Percentiles rank a stretch among this genome's conserved stretches.
Conservation (phyloP, 1,140 invertebrate species). For the Liolophura sinensis region DNA sequence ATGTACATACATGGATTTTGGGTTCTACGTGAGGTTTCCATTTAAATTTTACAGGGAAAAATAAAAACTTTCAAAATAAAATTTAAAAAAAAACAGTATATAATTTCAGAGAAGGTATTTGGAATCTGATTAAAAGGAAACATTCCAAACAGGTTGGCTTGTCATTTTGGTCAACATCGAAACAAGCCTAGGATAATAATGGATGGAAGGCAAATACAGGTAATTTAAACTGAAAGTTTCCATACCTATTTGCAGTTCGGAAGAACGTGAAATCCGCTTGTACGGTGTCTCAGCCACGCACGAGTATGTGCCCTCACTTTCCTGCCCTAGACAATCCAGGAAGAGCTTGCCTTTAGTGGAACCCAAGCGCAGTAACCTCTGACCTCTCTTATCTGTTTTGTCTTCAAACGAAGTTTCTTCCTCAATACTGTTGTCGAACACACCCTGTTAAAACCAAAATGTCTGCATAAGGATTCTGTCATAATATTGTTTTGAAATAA, state of each 20-base stretch:
- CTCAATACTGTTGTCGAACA: constrained; percentile 20
- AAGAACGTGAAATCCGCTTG: constrained; percentile 25
- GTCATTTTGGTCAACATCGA: too few species aligned
- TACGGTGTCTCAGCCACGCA: constrained; percentile 38
- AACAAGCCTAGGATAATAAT: constrained; percentile 4
- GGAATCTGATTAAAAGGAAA: too few species aligned
- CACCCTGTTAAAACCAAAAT: constrained; percentile 22
- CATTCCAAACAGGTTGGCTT: too few species aligned
- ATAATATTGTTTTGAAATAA: too few species aligned
- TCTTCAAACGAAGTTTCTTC: constrained; percentile 33
- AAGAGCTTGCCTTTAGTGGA: constrained; percentile 33
- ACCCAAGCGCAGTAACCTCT: constrained; percentile 21
- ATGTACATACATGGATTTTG: too few species aligned
- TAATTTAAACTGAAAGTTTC: not conserved
- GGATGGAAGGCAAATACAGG: constrained; percentile 13
- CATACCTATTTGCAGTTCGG: constrained; percentile 26
- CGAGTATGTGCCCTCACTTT: constrained; percentile 31
- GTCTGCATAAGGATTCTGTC: not conserved
- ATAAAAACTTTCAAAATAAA: too few species aligned
- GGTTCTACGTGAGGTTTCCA: too few species aligned
- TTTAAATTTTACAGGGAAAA: too few species aligned
- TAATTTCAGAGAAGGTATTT: too few species aligned
- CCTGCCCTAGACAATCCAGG: constrained; percentile 31
- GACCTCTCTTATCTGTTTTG: constrained; percentile 4
- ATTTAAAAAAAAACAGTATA: too few species aligned